Percentiles rank a stretch among this genome's conserved stretches.
Evolutionary conservation across 2,113 vertebrate genomes (phyloP).

Genomic region (Lophura nycthemera): DNA sequence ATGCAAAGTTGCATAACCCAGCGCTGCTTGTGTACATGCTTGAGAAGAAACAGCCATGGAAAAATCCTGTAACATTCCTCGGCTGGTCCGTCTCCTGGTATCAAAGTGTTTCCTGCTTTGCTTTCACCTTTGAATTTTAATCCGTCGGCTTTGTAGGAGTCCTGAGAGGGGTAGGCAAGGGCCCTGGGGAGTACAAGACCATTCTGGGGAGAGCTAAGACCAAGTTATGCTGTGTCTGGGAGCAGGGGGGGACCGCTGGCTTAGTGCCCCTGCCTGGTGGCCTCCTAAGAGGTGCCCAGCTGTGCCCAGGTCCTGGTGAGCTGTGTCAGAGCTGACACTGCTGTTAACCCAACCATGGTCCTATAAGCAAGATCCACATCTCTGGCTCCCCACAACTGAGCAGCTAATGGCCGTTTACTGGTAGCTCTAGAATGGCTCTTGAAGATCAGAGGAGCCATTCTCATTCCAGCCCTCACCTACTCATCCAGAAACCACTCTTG

Average conservation of each 20-base stretch:
- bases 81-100: slow-evolving; percentile 26
- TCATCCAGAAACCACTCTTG: neutral
- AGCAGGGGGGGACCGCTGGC: rapidly evolving
- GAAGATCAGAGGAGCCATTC: neutral
- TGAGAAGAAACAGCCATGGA: slow-evolving; percentile 76
- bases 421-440: neutral
- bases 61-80: slow-evolving; percentile 74
- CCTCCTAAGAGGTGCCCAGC: neutral
- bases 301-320: neutral
- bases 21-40: slow-evolving; percentile 40
- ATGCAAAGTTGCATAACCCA: slow-evolving; percentile 57
- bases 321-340: neutral
- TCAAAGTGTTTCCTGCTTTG: slow-evolving; percentile 63
- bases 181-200: neutral
- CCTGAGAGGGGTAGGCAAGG: neutral
- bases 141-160: slow-evolving; percentile 46
- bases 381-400: neutral
- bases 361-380: neutral
- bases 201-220: neutral
- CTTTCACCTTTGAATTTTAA: slow-evolving; percentile 70
- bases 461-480: neutral
- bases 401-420: neutral
- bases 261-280: neutral
- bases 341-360: neutral
- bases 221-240: neutral